Base-by-base conservation (phyloP, 2,888 invertebrate species). In the Encarsia formosa region DNA sequence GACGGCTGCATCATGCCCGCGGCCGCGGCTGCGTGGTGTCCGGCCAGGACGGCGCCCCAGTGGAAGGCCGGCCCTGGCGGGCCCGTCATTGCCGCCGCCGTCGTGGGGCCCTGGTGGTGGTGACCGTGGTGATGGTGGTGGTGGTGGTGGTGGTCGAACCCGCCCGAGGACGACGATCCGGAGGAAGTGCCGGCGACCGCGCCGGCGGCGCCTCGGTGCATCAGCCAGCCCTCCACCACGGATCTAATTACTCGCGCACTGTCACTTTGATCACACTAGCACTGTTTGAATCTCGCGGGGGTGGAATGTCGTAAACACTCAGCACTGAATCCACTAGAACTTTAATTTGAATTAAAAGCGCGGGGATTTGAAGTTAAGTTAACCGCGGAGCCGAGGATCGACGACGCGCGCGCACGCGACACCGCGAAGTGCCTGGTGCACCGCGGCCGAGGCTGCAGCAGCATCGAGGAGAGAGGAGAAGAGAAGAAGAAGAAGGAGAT, bases 191-290 rank as follows among this genome's bases (percentile, higher is more conserved):
- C 59, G 87, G 87, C 74, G 87, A 87, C 68, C 85, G 86, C 81
- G 69, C 84, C 84, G 60, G 85, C 86, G 71, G 81, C 80, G 69
- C 86, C 83, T 64, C 86, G 86, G 76, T 89, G 89, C 81, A 89
- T 89, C 87, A 89, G 63, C 66, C 74, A 73, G 64, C 71, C 71
- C 70, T 71, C 70, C 71, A 72, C 69, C 63, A 65, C 70, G 65
- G 60, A 62, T 9, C 19, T n/a, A 34, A 23, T 16, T 13, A 15
- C 22, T 19, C 45, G 62, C 61, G 13, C 18, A 51, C 48, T 64
- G 66, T n/a, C n/a, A n/a, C n/a, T n/a, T n/a, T n/a, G n/a, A n/a
- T n/a, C n/a, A n/a, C n/a, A n/a, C n/a, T n/a, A n/a, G n/a, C n/a
- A n/a, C n/a, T n/a, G n/a, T n/a, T n/a, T n/a, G n/a, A n/a, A n/a